These are phyloP conservation scores for Zele albiditarsus DNA, from an alignment of 2,888 invertebrate genomes.

Conservation along the genomic window DNA sequence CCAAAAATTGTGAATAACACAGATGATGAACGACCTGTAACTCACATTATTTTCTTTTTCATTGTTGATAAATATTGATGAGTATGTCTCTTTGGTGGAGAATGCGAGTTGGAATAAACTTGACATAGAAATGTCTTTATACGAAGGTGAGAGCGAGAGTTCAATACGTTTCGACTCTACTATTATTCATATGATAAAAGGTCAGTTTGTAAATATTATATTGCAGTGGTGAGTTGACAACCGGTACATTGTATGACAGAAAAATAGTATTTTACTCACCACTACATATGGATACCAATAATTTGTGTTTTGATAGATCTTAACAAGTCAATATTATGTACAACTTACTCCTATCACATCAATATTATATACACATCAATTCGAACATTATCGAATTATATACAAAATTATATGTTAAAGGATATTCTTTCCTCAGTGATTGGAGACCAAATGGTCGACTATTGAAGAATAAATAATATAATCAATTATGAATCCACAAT, in stretches of 20 bases:
- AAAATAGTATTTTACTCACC: background rate
- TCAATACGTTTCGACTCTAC: background rate
- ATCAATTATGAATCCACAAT: background rate
- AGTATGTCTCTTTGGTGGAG: slow-evolving; percentile 61
- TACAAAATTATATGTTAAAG: background rate
- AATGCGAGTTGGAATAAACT: slow-evolving; percentile 54
- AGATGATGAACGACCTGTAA: background rate
- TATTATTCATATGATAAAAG: slow-evolving; percentile 27
- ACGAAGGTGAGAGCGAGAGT: background rate
- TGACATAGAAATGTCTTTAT: slow-evolving; percentile 20
- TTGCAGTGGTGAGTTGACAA: background rate
- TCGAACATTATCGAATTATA: background rate
- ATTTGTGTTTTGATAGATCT: background rate
- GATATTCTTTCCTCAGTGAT: background rate
- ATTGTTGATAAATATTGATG: slow-evolving; percentile 2
- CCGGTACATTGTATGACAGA: slow-evolving; percentile 8
- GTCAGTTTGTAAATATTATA: background rate
- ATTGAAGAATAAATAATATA: slow-evolving; percentile 25
- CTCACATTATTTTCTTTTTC: background rate
- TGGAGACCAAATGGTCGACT: background rate
- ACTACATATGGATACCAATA: slow-evolving; percentile 1
- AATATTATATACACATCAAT: background rate
- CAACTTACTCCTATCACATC: slow-evolving; percentile 4
- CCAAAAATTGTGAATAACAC: background rate
- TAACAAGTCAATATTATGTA: slow-evolving; percentile 18